A percentile compares a stretch with the other conserved stretches of the same genome.
These are phyloP conservation scores for Copidosoma aretas DNA, from an alignment of 2,888 invertebrate genomes.

Conservation along the genomic window DNA sequence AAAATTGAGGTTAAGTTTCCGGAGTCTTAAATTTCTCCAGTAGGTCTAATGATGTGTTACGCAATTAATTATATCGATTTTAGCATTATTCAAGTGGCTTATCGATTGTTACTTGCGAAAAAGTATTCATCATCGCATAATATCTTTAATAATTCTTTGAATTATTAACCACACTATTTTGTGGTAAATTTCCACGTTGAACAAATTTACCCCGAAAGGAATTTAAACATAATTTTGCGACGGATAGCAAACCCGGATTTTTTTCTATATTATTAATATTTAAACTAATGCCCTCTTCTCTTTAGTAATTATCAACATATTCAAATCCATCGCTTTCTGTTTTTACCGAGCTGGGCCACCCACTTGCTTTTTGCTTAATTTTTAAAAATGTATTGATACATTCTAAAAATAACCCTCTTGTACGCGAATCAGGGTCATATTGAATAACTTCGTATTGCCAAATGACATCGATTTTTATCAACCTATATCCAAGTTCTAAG, in stretches of 20 bases:
- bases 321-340: neutral
- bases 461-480: conserved; percentile 39
- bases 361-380: conserved; percentile 11
- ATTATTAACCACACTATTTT: neutral
- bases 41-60: too few species aligned
- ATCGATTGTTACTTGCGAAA: too few species aligned
- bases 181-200: neutral
- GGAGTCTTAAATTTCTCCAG: too few species aligned
- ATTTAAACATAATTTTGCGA: neutral
- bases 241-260: neutral
- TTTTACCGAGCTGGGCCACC: neutral
- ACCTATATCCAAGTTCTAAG: too few species aligned
- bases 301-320: too few species aligned
- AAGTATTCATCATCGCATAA: neutral
- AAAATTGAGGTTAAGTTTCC: too few species aligned
- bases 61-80: too few species aligned
- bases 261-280: neutral
- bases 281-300: neutral
- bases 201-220: neutral
- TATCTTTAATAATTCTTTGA: neutral
- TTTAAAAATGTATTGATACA: conserved; percentile 53
- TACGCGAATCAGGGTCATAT: conserved; percentile 41
- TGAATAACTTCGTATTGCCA: conserved; percentile 51
- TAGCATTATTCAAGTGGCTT: too few species aligned
- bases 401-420: conserved; percentile 45